Percentiles rank a stretch among this genome's conserved stretches.
Conservation (phyloP, 1,140 invertebrate species). For the Pseudomyrmex concolor region DNA sequence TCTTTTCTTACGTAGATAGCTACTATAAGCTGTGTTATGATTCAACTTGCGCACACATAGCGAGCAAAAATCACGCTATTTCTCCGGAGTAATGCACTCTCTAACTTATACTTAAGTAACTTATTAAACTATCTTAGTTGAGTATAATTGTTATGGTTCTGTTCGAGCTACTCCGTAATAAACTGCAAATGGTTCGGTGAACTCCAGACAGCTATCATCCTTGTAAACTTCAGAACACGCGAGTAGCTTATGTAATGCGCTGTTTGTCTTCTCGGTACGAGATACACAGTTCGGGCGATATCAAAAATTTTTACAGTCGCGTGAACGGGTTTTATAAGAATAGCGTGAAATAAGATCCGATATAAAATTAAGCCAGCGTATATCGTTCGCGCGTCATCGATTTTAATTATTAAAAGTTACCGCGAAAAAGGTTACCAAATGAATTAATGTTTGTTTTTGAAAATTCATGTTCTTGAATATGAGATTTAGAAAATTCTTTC, state of each 20-base stretch:
- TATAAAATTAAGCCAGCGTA: not conserved
- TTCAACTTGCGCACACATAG: not conserved
- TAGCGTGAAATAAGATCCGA: not conserved
- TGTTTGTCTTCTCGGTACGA: constrained; percentile 31
- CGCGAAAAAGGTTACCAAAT: not conserved
- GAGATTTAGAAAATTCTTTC: not conserved
- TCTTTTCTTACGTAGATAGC: not conserved
- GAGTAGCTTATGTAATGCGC: constrained; percentile 36
- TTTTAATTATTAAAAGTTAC: constrained; percentile 2
- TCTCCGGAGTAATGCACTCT: constrained; percentile 9
- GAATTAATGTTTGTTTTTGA: not conserved
- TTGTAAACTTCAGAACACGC: constrained; percentile 43
- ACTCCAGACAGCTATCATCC: constrained; percentile 21
- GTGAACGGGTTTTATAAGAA: constrained; percentile 2
- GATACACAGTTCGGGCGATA: constrained; percentile 9
- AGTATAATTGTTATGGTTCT: constrained; percentile 40
- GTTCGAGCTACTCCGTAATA: constrained; percentile 38
- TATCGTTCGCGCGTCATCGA: constrained; percentile 9
- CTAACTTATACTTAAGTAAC: constrained; percentile 24
- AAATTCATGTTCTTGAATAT: not conserved
- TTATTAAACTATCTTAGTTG: constrained; percentile 25
- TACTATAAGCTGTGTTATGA: not conserved
- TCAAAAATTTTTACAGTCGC: constrained; percentile 2
- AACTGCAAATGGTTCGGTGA: constrained; percentile 45
- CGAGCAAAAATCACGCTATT: constrained; percentile 1